Percentiles rank a stretch among this genome's conserved stretches.
These are phyloP conservation scores for Geotrypetes seraphini DNA, from an alignment of 2,797 vertebrate genomes.

Conservation along the genomic window DNA sequence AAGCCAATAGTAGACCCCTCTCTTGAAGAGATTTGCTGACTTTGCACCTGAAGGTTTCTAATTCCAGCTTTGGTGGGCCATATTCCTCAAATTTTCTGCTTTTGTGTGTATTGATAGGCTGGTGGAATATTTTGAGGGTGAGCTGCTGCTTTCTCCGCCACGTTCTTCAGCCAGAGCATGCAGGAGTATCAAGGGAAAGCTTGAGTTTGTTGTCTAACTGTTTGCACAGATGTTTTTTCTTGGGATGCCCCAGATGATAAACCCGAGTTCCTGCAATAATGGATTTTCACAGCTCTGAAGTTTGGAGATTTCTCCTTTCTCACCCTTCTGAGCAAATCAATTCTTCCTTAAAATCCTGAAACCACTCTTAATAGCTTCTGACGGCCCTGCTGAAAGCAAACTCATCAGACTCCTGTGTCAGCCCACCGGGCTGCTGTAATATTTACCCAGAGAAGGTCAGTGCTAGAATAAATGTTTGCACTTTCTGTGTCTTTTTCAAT, in stretches of 20 bases:
- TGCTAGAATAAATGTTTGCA: conserved; percentile 49
- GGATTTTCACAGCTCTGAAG: conserved; percentile 12
- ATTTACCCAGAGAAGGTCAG: conserved; percentile 56
- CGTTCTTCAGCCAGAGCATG: neutral
- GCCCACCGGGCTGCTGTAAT: neutral
- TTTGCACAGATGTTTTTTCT: conserved; percentile 21
- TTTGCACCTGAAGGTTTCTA: too few relatives aligned
- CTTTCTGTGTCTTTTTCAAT: conserved; percentile 27
- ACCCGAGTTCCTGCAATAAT: conserved; percentile 5
- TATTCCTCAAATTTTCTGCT: too few relatives aligned
- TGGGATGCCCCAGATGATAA: conserved; percentile 6
- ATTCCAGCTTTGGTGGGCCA: too few relatives aligned
- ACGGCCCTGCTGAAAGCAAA: neutral
- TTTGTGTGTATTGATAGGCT: too few relatives aligned
- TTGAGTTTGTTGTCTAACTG: too few relatives aligned
- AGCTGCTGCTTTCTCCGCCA: too few relatives aligned
- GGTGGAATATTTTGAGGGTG: too few relatives aligned
- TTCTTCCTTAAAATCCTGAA: neutral
- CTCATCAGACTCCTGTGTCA: too few relatives aligned
- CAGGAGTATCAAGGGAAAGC: neutral
- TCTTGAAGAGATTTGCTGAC: too few relatives aligned
- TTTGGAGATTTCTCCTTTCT: conserved; percentile 15
- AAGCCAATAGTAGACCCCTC: too few relatives aligned
- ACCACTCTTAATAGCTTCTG: conserved; percentile 16
- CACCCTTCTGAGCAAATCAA: neutral